A percentile compares a stretch with the other conserved stretches of the same genome.
Evolutionary conservation across 2,113 vertebrate species (phyloP).

Genomic region (Tautogolabrus adspersus): DNA sequence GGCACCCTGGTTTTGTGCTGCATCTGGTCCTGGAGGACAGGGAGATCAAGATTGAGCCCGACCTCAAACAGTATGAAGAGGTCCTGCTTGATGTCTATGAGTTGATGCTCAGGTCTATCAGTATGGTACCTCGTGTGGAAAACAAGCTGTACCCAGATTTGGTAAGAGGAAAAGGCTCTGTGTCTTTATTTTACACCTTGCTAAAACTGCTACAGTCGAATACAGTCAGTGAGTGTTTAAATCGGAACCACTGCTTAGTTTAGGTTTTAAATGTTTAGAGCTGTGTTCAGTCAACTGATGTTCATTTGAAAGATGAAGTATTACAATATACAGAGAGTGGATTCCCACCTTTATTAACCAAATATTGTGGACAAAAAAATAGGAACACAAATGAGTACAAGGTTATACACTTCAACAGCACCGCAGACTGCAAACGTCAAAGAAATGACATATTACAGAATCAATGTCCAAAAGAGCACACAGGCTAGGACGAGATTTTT

Average conservation of each 20-base stretch:
- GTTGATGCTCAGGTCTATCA: conserved; percentile 86
- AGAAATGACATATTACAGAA: too few species aligned
- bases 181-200: neutral
- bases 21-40: conserved; percentile 84
- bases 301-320: too few species aligned
- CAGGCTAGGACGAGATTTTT: too few species aligned
- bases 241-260: too few species aligned
- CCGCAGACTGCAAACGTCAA: too few species aligned
- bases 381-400: too few species aligned
- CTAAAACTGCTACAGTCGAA: neutral
- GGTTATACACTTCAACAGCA: too few species aligned
- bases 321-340: too few species aligned
- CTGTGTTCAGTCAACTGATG: neutral
- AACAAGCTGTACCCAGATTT: conserved; percentile 86
- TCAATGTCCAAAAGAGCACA: too few species aligned
- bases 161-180: conserved; percentile 78
- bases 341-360: too few species aligned
- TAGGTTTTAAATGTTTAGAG: neutral
- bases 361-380: too few species aligned
- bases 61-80: conserved; percentile 83
- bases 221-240: too few species aligned
- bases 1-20: conserved; percentile 88
- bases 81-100: conserved; percentile 85
- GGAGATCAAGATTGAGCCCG: conserved; percentile 87
- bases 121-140: conserved; percentile 87